A percentile compares a stretch with the other conserved stretches of the same genome.
phyloP scores from a whole-genome alignment of 2,113 vertebrate genomes.

The Sterna hirundo region DNA sequence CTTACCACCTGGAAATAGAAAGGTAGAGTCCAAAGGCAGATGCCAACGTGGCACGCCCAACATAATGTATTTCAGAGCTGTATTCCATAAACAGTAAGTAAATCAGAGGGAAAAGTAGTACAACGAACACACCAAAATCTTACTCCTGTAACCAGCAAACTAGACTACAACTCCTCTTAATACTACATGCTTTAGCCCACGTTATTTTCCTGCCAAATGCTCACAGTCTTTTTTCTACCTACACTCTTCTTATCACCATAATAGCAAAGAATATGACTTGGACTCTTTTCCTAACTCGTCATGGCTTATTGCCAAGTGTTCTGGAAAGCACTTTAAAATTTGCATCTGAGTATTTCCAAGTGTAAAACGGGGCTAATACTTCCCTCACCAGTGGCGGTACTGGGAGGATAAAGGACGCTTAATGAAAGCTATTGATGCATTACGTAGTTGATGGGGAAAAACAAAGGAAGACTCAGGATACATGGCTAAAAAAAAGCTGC shows the following conservation, averaged over 20 bases:
- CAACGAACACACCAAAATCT: neutral
- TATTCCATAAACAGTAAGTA: neutral
- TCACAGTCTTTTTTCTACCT: neutral
- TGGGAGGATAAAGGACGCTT: neutral
- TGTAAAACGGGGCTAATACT: neutral
- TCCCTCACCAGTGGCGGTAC: neutral
- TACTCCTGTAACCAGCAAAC: neutral
- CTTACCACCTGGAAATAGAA: neutral
- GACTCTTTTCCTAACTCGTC: neutral
- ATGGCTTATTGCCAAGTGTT: neutral
- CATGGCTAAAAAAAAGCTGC: neutral
- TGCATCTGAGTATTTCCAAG: neutral
- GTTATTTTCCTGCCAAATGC: neutral
- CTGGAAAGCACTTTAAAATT: constrained; percentile 8
- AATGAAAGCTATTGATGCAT: neutral
- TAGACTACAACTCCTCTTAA: neutral
- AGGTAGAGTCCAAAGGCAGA: neutral
- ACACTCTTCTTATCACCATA: neutral
- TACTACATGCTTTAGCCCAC: neutral
- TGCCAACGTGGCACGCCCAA: neutral
- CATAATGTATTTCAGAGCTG: neutral
- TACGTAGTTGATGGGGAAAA: neutral
- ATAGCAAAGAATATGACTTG: neutral
- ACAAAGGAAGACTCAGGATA: neutral
- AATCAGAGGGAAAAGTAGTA: neutral